These are phyloP conservation scores for Chalcis sispes DNA, from an alignment of 2,888 invertebrate genomes.

Conservation along the genomic window DNA sequence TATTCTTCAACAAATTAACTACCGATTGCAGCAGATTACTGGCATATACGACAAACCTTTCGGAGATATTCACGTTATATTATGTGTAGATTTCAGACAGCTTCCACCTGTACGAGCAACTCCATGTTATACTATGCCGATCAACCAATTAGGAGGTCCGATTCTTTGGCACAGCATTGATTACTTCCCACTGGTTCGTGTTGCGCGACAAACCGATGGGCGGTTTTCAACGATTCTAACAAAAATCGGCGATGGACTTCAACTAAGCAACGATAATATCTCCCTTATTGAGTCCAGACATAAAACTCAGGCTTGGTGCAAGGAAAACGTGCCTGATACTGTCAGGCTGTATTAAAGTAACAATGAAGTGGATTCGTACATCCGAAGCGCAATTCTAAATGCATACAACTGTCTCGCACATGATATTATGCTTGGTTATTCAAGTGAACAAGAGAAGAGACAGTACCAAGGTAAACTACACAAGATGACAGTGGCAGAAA, in stretches of 20 bases:
- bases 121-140: conserved; percentile 64
- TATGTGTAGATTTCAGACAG: conserved; percentile 71
- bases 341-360: no score
- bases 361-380: no score
- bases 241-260: conserved; percentile 63
- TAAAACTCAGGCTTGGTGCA: no score
- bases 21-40: no score
- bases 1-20: no score
- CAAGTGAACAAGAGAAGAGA: no score
- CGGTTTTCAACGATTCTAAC: conserved; percentile 66
- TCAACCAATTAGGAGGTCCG: conserved; percentile 57
- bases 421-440: conserved; percentile 58
- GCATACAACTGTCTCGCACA: no score
- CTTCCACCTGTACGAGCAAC: conserved; percentile 67
- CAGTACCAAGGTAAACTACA: no score
- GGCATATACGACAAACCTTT: conserved; percentile 66
- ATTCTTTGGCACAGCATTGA: conserved; percentile 66
- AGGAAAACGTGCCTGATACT: no score
- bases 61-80: conserved; percentile 68
- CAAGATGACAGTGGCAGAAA: conserved; percentile 62
- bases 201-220: conserved; percentile 68
- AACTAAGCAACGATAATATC: conserved; percentile 59
- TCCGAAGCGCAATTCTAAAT: no score
- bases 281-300: conserved; percentile 64
- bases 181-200: conserved; percentile 66